These are phyloP conservation scores for Magallana gigas DNA, from an alignment of 1,140 invertebrate species.

Conservation along the genomic window DNA sequence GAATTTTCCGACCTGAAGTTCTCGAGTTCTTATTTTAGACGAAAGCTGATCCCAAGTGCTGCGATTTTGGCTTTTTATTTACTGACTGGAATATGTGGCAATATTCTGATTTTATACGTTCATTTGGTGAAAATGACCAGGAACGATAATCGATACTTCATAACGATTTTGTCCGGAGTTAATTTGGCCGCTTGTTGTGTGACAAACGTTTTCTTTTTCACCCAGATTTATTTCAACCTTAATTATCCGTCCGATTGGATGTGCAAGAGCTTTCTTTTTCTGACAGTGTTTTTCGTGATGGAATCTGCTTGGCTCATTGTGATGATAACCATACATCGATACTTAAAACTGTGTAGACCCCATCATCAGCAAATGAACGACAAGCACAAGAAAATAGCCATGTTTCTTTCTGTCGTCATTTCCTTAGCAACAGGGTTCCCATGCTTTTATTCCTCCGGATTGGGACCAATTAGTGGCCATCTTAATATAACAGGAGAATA, in stretches of 20 bases:
- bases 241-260: constrained; percentile 10
- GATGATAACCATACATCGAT: background rate
- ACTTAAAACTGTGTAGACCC: background rate
- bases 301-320: constrained; percentile 1
- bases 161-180: background rate
- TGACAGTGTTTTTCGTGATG: background rate
- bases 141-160: constrained; percentile 12
- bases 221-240: background rate
- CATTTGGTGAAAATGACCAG: background rate
- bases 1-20: background rate
- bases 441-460: background rate
- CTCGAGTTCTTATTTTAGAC: background rate
- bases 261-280: constrained; percentile 1
- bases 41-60: background rate
- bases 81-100: background rate
- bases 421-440: background rate
- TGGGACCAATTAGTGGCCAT: background rate
- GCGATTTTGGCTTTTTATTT: background rate
- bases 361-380: background rate
- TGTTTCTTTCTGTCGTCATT: background rate
- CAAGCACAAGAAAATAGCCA: background rate
- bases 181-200: background rate
- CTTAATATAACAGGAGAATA: background rate
- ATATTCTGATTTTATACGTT: background rate
- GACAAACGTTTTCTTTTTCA: background rate